These are phyloP conservation scores for Emydocephalus ijimae DNA, from an alignment of 2,113 vertebrate species.

Conservation along the genomic window DNA sequence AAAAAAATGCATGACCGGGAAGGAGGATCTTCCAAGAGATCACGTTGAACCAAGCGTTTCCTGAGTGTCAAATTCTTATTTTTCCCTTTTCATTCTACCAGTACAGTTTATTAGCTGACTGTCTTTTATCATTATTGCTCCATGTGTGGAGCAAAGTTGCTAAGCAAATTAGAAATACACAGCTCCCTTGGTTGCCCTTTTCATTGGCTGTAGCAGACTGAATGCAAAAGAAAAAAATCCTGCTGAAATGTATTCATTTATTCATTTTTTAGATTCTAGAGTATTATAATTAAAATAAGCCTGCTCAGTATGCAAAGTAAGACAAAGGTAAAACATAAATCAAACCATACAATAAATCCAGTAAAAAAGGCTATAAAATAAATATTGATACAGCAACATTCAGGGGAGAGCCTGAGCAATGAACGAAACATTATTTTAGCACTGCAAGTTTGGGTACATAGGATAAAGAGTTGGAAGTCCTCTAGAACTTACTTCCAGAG, in stretches of 20 bases:
- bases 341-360: not conserved
- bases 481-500: not conserved
- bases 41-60: not conserved
- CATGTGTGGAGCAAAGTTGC: not conserved
- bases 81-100: not conserved
- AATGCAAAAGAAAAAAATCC: not conserved
- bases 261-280: not conserved
- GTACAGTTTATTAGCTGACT: not conserved
- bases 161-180: not conserved
- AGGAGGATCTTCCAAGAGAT: not conserved
- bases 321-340: not conserved
- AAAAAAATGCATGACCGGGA: not conserved
- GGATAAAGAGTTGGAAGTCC: not conserved
- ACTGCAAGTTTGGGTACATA: not conserved
- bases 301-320: not conserved
- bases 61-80: not conserved
- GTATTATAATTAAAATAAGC: not conserved
- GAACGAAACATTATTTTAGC: not conserved
- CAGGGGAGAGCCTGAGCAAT: not conserved
- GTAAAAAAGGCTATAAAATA: not conserved
- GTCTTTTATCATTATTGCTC: not conserved
- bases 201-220: not conserved
- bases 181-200: not conserved
- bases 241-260: not conserved
- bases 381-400: not conserved